phyloP scores from a whole-genome alignment of 2,888 invertebrate genomes.

The Conchocele bisecta region DNA sequence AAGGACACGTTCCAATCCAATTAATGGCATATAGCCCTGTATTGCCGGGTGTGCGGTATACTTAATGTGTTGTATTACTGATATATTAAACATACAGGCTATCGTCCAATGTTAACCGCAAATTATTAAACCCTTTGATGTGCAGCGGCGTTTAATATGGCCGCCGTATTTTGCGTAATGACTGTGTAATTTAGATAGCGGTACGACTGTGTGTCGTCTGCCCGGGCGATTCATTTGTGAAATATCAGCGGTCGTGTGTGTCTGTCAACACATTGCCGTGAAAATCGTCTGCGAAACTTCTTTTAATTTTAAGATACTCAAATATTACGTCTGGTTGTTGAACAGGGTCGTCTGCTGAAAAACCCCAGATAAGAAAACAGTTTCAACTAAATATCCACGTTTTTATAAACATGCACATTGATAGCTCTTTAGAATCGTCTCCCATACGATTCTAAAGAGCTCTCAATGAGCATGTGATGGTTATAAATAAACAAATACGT shows the following conservation, averaged over 20 bases:
- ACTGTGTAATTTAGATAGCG: slow-evolving; percentile 45
- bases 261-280: slow-evolving; percentile 47
- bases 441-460: too few species aligned
- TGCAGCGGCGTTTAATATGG: slow-evolving; percentile 34
- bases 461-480: too few species aligned
- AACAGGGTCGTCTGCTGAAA: slow-evolving; percentile 5
- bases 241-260: slow-evolving; percentile 47
- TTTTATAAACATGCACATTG: too few species aligned
- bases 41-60: slow-evolving; percentile 7
- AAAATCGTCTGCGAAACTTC: slow-evolving; percentile 51
- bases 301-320: slow-evolving; percentile 28
- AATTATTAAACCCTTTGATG: slow-evolving; percentile 45
- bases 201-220: slow-evolving; percentile 35
- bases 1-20: too few species aligned
- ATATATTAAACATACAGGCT: slow-evolving; percentile 36
- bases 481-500: too few species aligned
- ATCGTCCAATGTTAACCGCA: slow-evolving; percentile 30
- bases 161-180: slow-evolving; percentile 33
- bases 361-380: too few species aligned
- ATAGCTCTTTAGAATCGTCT: too few species aligned
- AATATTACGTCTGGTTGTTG: background rate
- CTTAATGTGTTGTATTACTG: slow-evolving; percentile 45
- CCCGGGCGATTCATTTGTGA: slow-evolving; percentile 42
- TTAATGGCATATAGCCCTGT: slow-evolving; percentile 9
- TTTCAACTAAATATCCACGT: too few species aligned